Base-by-base conservation (phyloP, 2,797 vertebrate species). In the Adelosebastes latens region DNA sequence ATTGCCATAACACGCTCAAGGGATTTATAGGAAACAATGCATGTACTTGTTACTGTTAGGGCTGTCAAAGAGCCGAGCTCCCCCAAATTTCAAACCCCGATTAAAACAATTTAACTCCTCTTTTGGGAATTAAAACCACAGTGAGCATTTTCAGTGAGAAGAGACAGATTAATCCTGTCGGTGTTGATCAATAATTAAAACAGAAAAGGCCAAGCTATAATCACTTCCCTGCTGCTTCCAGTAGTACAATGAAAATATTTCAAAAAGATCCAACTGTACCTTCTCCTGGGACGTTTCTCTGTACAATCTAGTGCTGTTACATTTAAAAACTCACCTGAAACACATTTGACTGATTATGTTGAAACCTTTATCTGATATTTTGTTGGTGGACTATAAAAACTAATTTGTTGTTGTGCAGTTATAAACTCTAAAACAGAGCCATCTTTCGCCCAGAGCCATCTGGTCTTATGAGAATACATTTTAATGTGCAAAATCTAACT, bases 111-210 rank as follows among this genome's bases (percentile, higher is more conserved):
- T 65, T 18, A 22, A 66, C 36, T 42, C 14, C 13, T 61, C 46
- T 24, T 56, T 55, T 11, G 46, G 25, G 20, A 16, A 46, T 12
- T 53, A n/a, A 61, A 70, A 25, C 29, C 11, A 1, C 60, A 64
- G 32, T 8, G 52, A 66, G 64, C 13, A 29, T 18, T 60, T 73
- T 42, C 36, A 59, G 8, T 49, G 13, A 18, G 59, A 55, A 6
- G 59, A 61, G 20, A 46, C 14, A 7, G 6, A 78, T 75, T 53
- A 68, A 56, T 81, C 16, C 67, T 55, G 36, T 65, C 27, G 2
- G 27, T 76, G 63, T 18, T 29, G 8, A 76, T 84, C 24, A 81
- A 75, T 87, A 70, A 80, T 82, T 73, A 61, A 53, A n/a, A 53
- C 8, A 22, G 52, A n/a, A 53, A 53, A 53, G 52, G 52, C 0